phyloP scores from a whole-genome alignment of 2,797 vertebrate genomes.

The Parauchenoglanis ngamensis region DNA sequence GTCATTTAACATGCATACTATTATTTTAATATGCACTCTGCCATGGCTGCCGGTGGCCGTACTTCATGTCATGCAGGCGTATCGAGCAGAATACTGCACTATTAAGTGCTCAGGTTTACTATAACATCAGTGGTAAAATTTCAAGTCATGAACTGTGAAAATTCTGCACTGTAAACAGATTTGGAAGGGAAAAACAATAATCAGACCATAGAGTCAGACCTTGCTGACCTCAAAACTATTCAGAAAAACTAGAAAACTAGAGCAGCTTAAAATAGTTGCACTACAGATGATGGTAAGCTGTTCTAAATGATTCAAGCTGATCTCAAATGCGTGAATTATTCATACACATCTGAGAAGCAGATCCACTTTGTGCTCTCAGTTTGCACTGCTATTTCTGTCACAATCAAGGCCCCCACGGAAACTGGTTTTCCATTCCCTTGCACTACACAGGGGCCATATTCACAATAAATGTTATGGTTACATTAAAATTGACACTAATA shows the following conservation, averaged over 20 bases:
- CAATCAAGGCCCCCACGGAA: slow-evolving; percentile 47
- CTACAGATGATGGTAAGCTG: slow-evolving; percentile 19
- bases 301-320: slow-evolving; percentile 54
- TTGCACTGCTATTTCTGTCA: not conserved
- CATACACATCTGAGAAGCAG: slow-evolving; percentile 34
- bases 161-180: not conserved
- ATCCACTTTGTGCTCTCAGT: not conserved
- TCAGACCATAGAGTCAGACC: not conserved
- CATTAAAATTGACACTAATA: not conserved
- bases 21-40: not conserved
- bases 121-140: not conserved
- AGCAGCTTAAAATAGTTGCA: not conserved
- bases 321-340: slow-evolving; percentile 61
- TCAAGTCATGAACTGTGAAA: not conserved
- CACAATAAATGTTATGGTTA: not conserved
- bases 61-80: not conserved
- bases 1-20: not conserved
- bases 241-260: not conserved
- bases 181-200: not conserved
- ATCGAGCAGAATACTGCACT: not conserved
- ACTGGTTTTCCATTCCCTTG: slow-evolving; percentile 30
- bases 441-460: slow-evolving; percentile 16
- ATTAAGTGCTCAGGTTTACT: not conserved
- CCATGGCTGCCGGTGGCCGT: not conserved
- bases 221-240: not conserved